Base-by-base conservation (phyloP, 2,797 vertebrate species). In the Centroberyx gerrardi region DNA sequence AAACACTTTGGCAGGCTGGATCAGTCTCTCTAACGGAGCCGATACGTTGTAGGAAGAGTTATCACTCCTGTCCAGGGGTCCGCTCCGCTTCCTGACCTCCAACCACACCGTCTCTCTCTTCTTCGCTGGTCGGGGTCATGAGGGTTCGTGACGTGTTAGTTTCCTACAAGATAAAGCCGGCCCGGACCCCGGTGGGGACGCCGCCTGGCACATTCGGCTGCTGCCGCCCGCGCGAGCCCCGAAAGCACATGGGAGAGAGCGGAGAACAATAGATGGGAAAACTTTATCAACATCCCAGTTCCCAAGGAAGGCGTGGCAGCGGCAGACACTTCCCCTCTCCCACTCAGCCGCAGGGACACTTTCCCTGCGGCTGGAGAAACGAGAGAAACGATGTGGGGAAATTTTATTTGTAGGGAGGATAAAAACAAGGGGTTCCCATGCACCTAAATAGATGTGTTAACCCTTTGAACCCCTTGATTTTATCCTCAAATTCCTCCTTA, bases 191-290 rank as follows among this genome's bases (percentile, higher is more conserved):
- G 42, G 73, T 4, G 22, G 42, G 15, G 53, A 52, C 76, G 49
- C 42, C n/a, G 46, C 51, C 66, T 67, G 70, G 82, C 67, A 65
- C 52, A 42, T 59, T 64, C 1, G 10, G 62, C 69, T 69, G 63
- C 15, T 67, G 17, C 65, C 68, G 59, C 44, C 22, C 17, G 68
- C 71, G 49, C 42, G 38, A 1, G 8, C 22, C n/a, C 54, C 8
- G 31, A 10, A 8, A 18, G 3, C n/a, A 31, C 73, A 74, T 42
- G 64, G 75, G 75, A 83, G 72, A 90, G 88, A 83, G 65, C 5
- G 27, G 44, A 90, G 86, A 93, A 94, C 93, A 95, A 94, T 93
- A 78, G 89, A 80, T 83, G 76, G 81, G 75, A 78, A 86, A 74
- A 63, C 61, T 78, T 85, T 71, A 84, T 92, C 89, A 90, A 91